Evolutionary conservation across 2,797 vertebrate species (phyloP).

Genomic region (Micrastur ruficollis): DNA sequence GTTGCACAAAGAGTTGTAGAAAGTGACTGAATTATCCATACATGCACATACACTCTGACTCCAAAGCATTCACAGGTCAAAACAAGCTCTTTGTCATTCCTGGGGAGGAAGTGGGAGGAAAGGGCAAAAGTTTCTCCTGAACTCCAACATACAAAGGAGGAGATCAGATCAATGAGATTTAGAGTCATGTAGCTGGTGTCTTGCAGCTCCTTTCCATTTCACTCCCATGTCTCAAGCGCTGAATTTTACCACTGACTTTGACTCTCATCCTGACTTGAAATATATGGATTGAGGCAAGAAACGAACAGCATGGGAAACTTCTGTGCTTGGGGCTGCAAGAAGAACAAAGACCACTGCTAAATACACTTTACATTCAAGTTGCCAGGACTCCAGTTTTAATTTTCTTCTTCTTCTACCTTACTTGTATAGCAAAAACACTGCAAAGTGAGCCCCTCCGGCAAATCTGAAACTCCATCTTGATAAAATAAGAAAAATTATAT

Average conservation of each 20-base stretch:
- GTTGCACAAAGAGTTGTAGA: neutral
- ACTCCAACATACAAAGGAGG: neutral
- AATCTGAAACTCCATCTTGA: neutral
- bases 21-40: neutral
- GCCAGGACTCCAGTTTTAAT: neutral
- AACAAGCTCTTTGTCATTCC: neutral
- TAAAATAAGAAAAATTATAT: neutral
- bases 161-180: neutral
- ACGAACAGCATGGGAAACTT: neutral
- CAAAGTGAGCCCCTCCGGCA: neutral
- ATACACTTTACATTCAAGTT: neutral
- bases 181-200: neutral
- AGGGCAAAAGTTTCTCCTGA: neutral
- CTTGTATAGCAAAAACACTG: neutral
- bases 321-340: neutral
- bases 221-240: neutral
- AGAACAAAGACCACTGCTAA: neutral
- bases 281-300: neutral
- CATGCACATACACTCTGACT: neutral
- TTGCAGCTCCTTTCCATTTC: neutral
- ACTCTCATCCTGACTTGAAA: neutral
- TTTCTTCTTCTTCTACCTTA: neutral
- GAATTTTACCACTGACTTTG: neutral
- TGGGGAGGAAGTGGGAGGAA: accelerated
- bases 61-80: neutral